Base-by-base conservation (phyloP, 2,888 invertebrate species). In the Xanthorhoe spadicearia region DNA sequence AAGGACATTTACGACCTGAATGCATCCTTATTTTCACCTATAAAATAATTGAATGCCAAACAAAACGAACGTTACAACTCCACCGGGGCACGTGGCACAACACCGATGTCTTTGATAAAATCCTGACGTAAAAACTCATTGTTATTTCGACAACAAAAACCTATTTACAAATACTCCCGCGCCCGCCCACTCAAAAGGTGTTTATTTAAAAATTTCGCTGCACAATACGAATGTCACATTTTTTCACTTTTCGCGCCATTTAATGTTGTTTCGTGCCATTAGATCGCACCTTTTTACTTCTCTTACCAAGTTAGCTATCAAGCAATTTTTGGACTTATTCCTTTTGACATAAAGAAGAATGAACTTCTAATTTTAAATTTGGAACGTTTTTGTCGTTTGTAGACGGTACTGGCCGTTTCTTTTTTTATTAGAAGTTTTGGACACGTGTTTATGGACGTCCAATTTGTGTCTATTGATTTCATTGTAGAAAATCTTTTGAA, bases 141-240 rank as follows among this genome's bases (percentile, higher is more conserved):
- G 87, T 88, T 43, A 61, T 64, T 73, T 74, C 74, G 81, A 79
- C 81, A 84, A 89, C 89, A 90, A 90, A 90, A 91, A 87, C 85
- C 85, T 92, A 92, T 92, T 92, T 93, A 89, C 90, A 92, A 92
- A 93, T 89, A 92, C 84, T 87, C 86, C 77, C 80, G 82, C 87
- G 86, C 88, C 90, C 93, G 93, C 93, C 93, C 90, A 92, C 92
- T 92, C 92, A 83, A 92, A 92, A 92, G 90, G 90, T 93, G 92
- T 92, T 93, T 92, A 92, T 93, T 92, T 90, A 87, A 89, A 90
- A 91, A 85, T 87, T 89, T 88, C 83, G 70, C 83, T 79, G 80
- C 78, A 85, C 88, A 89, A 88, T 86, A 80, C 83, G 77, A 85
- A 83, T 85, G 89, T 85, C 88, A 88, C 81, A 82, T 87, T 90